Percentiles rank a stretch among this genome's conserved stretches.
These are phyloP conservation scores for Lycocorax pyrrhopterus DNA, from an alignment of 2,113 vertebrate genomes.

Conservation along the genomic window DNA sequence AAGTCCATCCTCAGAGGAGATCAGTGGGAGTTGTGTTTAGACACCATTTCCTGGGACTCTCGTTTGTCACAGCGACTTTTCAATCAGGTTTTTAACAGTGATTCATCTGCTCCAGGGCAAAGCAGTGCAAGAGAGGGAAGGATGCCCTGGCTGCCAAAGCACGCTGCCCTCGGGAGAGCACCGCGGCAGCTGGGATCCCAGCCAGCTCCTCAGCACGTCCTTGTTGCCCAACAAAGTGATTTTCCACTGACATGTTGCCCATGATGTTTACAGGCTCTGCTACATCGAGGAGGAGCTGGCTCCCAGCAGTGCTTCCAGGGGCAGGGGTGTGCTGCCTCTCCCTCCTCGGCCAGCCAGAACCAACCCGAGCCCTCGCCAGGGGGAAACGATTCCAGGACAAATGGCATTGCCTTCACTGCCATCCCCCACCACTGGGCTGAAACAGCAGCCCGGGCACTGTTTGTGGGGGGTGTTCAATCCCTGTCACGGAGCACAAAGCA, in stretches of 20 bases:
- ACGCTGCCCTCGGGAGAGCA: background rate
- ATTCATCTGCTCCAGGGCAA: background rate
- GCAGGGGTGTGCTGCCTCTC: background rate
- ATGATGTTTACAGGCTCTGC: background rate
- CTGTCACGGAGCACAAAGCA: background rate
- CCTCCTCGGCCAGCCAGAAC: background rate
- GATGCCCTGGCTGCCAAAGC: background rate
- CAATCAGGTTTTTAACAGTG: background rate
- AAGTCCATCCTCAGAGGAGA: background rate
- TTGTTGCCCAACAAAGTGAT: background rate
- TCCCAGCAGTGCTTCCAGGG: background rate
- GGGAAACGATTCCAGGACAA: background rate
- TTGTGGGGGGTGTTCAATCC: background rate
- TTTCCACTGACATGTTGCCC: background rate
- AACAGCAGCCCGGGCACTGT: background rate
- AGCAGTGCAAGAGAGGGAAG: background rate
- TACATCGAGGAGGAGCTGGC: background rate
- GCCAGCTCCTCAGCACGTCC: background rate
- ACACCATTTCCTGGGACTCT: background rate
- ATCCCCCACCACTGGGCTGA: background rate
- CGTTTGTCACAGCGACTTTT: background rate
- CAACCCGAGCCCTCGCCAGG: background rate
- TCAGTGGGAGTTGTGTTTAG: fast-evolving
- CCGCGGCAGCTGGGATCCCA: background rate
- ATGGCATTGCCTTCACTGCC: background rate